phyloP scores from a whole-genome alignment of 2,888 invertebrate genomes.

The Hemicrepidius hirtus region DNA sequence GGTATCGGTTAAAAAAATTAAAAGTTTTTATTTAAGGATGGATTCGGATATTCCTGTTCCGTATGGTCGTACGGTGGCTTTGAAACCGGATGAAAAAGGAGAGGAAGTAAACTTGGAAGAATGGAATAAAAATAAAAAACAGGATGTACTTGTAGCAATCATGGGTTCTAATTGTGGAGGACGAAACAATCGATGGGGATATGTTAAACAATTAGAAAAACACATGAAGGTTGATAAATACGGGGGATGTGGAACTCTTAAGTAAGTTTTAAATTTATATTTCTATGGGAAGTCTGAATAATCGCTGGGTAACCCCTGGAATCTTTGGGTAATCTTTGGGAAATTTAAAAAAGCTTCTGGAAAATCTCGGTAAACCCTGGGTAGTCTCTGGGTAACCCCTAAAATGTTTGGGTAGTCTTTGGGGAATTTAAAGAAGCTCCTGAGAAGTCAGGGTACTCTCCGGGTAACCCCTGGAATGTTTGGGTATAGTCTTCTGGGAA shows the following conservation, averaged over 20 bases:
- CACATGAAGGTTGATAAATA: slow-evolving; percentile 77
- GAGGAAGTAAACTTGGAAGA: slow-evolving; percentile 52
- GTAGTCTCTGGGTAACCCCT: too few species aligned
- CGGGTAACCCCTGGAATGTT: too few species aligned
- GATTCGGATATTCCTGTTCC: slow-evolving; percentile 81
- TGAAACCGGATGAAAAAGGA: slow-evolving; percentile 41
- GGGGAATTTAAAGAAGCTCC: too few species aligned
- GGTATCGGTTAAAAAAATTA: background rate
- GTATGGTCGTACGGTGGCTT: slow-evolving; percentile 76
- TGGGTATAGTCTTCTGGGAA: too few species aligned
- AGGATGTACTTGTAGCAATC: slow-evolving; percentile 73
- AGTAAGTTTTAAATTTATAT: slow-evolving; percentile 55
- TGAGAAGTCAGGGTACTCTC: too few species aligned
- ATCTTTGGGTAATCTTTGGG: too few species aligned
- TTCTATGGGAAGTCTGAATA: too few species aligned
- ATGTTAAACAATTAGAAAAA: slow-evolving; percentile 75
- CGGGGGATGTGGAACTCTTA: slow-evolving; percentile 74
- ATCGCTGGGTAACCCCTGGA: too few species aligned
- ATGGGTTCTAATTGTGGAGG: slow-evolving; percentile 78
- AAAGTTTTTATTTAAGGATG: slow-evolving; percentile 72
- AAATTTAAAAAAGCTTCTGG: too few species aligned
- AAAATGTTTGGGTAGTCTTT: too few species aligned
- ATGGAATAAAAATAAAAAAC: slow-evolving; percentile 70
- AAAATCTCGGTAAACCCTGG: too few species aligned
- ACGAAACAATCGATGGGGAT: slow-evolving; percentile 73